Evolutionary conservation across 2,888 invertebrate species (phyloP).

Genomic region (Microctonus brassicae): DNA sequence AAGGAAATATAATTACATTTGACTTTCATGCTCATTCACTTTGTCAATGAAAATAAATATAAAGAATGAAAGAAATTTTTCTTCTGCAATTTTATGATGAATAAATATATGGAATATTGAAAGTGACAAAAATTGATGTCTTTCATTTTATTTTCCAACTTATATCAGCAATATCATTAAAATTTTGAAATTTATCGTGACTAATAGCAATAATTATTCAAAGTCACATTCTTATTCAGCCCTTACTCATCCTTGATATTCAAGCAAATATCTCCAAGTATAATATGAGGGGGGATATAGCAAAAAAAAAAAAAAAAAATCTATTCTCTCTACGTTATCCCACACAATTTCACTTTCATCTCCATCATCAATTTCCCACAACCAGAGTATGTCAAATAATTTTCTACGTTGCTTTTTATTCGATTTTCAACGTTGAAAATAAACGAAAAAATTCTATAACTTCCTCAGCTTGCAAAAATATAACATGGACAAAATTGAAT

Average conservation of each 20-base stretch:
- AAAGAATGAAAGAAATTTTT: not conserved
- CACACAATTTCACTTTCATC: not conserved
- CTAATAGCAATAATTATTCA: slow-evolving; percentile 19
- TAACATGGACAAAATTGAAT: not conserved
- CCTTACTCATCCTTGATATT: not conserved
- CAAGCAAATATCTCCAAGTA: not conserved
- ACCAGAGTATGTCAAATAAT: not conserved
- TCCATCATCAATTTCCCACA: not conserved
- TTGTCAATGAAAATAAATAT: not conserved
- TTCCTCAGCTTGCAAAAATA: too few relatives aligned
- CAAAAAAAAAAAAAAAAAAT: not conserved
- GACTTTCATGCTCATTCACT: not conserved
- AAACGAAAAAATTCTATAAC: not conserved
- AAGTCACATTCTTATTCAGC: not conserved
- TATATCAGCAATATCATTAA: not conserved
- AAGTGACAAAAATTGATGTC: slow-evolving; percentile 8
- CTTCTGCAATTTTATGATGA: not conserved
- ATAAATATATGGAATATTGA: not conserved
- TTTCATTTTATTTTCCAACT: not conserved
- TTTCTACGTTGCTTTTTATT: not conserved
- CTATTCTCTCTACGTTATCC: not conserved
- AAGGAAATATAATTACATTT: not conserved
- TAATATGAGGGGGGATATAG: not conserved
- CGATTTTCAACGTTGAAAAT: not conserved
- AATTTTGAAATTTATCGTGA: slow-evolving; percentile 13